phyloP scores from a whole-genome alignment of 2,113 vertebrate genomes.

The Myiopsitta monachus region DNA sequence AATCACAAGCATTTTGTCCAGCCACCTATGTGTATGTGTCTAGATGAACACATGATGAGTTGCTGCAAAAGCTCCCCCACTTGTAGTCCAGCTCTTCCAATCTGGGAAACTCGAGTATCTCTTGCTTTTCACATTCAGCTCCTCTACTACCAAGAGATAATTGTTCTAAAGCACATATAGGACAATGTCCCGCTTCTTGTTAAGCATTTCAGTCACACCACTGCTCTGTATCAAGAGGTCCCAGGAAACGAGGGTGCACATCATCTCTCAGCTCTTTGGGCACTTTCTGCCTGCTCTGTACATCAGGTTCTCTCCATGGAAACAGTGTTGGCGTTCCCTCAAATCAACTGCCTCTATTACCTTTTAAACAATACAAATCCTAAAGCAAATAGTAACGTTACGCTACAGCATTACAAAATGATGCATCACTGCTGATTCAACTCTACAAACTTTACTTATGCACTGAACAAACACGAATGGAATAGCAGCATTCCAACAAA shows the following conservation, averaged over 20 bases:
- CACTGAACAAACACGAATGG: not conserved
- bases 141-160: not conserved
- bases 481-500: not conserved
- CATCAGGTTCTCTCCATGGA: fast-evolving
- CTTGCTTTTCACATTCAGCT: not conserved
- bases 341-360: not conserved
- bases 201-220: not conserved
- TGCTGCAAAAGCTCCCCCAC: not conserved
- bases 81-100: not conserved
- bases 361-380: not conserved
- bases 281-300: not conserved
- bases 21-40: not conserved
- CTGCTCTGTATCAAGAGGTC: not conserved
- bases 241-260: not conserved
- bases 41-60: not conserved
- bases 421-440: not conserved
- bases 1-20: not conserved
- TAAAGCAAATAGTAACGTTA: not conserved
- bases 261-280: not conserved
- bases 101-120: not conserved
- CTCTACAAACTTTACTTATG: not conserved
- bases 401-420: not conserved
- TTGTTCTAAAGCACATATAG: not conserved
- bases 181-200: not conserved
- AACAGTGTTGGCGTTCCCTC: fast-evolving